Conservation (phyloP, 2,888 invertebrate species). For the Serrognathus titanus region DNA sequence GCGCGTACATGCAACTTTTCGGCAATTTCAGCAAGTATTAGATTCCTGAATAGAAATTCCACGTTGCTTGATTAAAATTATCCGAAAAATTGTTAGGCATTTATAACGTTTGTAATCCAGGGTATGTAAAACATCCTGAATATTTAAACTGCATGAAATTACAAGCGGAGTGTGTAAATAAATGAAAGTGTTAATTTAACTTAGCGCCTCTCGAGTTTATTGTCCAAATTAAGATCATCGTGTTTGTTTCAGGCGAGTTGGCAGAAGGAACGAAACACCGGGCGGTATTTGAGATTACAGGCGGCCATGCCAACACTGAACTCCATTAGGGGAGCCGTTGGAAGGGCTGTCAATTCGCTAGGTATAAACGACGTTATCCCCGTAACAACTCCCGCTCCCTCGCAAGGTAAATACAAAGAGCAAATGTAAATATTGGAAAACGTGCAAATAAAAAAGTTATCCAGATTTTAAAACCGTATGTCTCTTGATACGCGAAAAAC, state of each 20-base stretch:
- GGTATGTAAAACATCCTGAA: background rate
- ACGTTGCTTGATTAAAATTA: too few species aligned
- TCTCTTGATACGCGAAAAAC: too few species aligned
- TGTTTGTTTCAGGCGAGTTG: constrained; percentile 2
- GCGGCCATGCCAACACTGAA: constrained; percentile 1
- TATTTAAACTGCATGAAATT: background rate
- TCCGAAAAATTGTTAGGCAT: too few species aligned
- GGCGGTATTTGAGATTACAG: constrained; percentile 5
- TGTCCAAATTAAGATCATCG: background rate
- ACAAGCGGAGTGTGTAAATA: background rate
- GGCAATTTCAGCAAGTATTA: too few species aligned
- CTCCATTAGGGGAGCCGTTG: constrained; percentile 10
- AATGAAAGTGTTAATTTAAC: background rate
- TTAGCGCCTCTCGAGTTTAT: background rate
- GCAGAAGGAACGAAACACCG: background rate
- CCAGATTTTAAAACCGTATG: too few species aligned
- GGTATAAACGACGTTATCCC: constrained; percentile 22
- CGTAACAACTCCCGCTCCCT: constrained; percentile 14
- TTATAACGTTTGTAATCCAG: too few species aligned
- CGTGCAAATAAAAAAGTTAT: too few species aligned
- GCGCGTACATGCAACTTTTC: too few species aligned
- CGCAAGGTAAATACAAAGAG: constrained; percentile 13
- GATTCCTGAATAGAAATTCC: too few species aligned
- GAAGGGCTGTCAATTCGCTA: constrained; percentile 18
- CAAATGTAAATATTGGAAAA: too few species aligned